phyloP scores from a whole-genome alignment of 2,888 invertebrate species.

The Bombylius discolor region DNA sequence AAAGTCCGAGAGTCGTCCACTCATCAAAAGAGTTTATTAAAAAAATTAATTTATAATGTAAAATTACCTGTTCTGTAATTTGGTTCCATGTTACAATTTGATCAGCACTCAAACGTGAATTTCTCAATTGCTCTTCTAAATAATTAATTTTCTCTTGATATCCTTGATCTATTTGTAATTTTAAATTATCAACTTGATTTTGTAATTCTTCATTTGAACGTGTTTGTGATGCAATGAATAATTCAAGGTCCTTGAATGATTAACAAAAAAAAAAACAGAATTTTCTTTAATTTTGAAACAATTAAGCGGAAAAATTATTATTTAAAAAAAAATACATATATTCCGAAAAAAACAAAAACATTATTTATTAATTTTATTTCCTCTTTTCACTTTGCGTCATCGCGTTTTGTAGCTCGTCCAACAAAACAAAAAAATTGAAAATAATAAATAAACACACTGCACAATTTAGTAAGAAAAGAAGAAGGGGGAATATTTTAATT shows the following conservation, averaged over 20 bases:
- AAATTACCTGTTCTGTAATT: conserved; percentile 33
- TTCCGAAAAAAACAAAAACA: neutral
- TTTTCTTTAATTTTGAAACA: too few species aligned
- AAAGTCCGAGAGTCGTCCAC: too few species aligned
- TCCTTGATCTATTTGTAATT: conserved; percentile 27
- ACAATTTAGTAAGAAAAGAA: too few species aligned
- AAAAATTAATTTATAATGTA: too few species aligned
- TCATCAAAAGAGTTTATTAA: too few species aligned
- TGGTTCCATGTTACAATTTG: conserved; percentile 39
- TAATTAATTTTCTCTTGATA: conserved; percentile 28
- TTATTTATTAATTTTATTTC: too few species aligned
- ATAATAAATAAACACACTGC: too few species aligned
- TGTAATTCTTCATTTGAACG: conserved; percentile 30
- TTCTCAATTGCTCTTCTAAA: conserved; percentile 39
- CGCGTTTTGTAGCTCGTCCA: too few species aligned
- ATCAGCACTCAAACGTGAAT: conserved; percentile 38
- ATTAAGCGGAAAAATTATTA: too few species aligned
- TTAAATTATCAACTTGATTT: conserved; percentile 29
- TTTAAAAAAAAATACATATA: neutral
- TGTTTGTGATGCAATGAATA: conserved; percentile 27
- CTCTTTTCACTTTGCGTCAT: too few species aligned
- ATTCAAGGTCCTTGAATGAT: conserved; percentile 25
- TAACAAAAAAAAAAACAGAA: neutral
- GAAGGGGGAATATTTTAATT: too few species aligned
- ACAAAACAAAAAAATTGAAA: too few species aligned